phyloP scores from a whole-genome alignment of 2,113 vertebrate genomes.

The Rana temporaria region DNA sequence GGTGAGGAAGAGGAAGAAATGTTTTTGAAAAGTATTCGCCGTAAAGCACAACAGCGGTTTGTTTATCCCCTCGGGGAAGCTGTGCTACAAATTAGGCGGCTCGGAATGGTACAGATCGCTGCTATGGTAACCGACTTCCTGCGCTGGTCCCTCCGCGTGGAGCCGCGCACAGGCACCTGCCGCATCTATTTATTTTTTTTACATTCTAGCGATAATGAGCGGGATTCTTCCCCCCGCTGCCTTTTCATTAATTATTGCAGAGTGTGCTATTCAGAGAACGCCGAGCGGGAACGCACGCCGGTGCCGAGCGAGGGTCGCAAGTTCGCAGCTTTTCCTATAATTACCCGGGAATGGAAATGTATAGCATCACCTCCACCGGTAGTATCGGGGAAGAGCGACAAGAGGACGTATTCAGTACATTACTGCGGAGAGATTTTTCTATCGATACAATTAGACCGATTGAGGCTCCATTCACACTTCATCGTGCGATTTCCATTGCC shows the following conservation, averaged over 20 bases:
- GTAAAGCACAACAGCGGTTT: conserved; percentile 28
- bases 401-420: no score
- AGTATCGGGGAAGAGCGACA: no score
- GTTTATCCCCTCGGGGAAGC: conserved; percentile 34
- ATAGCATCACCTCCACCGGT: no score
- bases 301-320: no score
- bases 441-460: no score
- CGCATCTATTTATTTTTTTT: not conserved
- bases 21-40: conserved; percentile 2
- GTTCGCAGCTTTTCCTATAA: no score
- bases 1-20: not conserved
- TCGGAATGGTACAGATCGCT: conserved; percentile 35
- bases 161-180: not conserved
- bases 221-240: conserved; percentile 13
- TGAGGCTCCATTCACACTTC: no score
- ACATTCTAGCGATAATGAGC: conserved; percentile 20
- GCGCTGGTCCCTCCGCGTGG: not conserved
- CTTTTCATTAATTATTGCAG: conserved; percentile 42
- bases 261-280: not conserved
- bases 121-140: conserved; percentile 38
- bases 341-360: no score
- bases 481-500: no score
- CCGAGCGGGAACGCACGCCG: not conserved
- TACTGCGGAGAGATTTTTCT: no score
- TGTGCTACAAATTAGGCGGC: conserved; percentile 31